These are phyloP conservation scores for Polymixis lichenea DNA, from an alignment of 2,888 invertebrate species.

Conservation along the genomic window DNA sequence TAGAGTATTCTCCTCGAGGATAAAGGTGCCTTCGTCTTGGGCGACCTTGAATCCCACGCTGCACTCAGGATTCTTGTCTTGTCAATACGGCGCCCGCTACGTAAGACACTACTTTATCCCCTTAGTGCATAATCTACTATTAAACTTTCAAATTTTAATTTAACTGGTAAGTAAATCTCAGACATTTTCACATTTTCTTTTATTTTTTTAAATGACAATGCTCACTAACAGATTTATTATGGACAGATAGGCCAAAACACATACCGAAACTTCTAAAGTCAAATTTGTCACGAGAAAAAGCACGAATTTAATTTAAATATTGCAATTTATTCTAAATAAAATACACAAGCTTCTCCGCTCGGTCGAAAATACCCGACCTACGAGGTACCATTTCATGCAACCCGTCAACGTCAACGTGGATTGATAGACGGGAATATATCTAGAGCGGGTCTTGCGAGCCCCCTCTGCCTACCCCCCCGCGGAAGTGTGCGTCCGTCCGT, in stretches of 20 bases:
- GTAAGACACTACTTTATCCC: no score
- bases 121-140: no score
- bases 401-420: constrained; percentile 82
- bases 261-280: background rate
- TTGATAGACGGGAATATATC: constrained; percentile 84
- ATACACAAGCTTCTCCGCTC: constrained; percentile 59
- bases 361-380: constrained; percentile 69
- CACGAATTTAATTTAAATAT: constrained; percentile 31
- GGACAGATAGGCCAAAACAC: background rate
- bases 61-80: no score
- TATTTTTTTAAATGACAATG: background rate
- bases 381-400: constrained; percentile 75
- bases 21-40: no score
- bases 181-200: background rate
- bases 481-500: constrained; percentile 77
- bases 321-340: constrained; percentile 57
- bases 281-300: background rate
- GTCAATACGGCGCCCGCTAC: no score
- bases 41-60: no score
- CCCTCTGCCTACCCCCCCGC: constrained; percentile 65
- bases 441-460: constrained; percentile 76
- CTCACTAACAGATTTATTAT: background rate
- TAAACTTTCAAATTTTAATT: background rate
- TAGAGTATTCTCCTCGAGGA: no score
- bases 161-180: background rate